Percentiles rank a stretch among this genome's conserved stretches.
These are phyloP conservation scores for Caenorhabditis macrosperma DNA, from an alignment of 2,888 invertebrate species.

Conservation along the genomic window DNA sequence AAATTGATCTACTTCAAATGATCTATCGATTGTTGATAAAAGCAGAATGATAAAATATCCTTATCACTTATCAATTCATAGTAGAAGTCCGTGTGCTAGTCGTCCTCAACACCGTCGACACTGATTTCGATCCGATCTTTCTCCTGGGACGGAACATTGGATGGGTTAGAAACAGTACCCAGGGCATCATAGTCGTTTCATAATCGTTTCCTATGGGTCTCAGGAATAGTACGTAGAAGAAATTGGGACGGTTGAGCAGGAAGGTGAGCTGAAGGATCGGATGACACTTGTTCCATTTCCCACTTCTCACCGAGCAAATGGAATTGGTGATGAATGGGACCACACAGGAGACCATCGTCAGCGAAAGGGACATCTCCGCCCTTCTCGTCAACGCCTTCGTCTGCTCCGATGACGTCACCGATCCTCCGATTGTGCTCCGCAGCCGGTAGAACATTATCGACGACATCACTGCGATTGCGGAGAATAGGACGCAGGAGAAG, in stretches of 20 bases:
- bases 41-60: too few species aligned
- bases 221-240: slow-evolving; percentile 8
- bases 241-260: background rate
- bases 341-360: slow-evolving; percentile 26
- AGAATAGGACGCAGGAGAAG: slow-evolving; percentile 7
- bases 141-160: slow-evolving; percentile 23
- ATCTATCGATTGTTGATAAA: too few species aligned
- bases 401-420: background rate
- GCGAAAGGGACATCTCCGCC: slow-evolving; percentile 25
- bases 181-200: slow-evolving; percentile 43
- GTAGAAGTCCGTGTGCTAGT: background rate
- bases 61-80: too few species aligned
- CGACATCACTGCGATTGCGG: background rate
- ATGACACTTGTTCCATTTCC: too few species aligned
- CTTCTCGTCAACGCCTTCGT: slow-evolving; percentile 15
- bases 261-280: slow-evolving; percentile 19
- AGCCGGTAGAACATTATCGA: slow-evolving; percentile 13
- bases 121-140: background rate
- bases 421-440: background rate
- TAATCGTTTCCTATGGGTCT: slow-evolving; percentile 43
- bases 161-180: slow-evolving; percentile 38
- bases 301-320: slow-evolving; percentile 32
- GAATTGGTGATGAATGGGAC: slow-evolving; percentile 43
- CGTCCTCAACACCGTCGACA: background rate
- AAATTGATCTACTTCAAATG: too few species aligned